Percentiles rank a stretch among this genome's conserved stretches.
Conservation (phyloP, 2,888 invertebrate species). For the Conops quadrifasciatus region DNA sequence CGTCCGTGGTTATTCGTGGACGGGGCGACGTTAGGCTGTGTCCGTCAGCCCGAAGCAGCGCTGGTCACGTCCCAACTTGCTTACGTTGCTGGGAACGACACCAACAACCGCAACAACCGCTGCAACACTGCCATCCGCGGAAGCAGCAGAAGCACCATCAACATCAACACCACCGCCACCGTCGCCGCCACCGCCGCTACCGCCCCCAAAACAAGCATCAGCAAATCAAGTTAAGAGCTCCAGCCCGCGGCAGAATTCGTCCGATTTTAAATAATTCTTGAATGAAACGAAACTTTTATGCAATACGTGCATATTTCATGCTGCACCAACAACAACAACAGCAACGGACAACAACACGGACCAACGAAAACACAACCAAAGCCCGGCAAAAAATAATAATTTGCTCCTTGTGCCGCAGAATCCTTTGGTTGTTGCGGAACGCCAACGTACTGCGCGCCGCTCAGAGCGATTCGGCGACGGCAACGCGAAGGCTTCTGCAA, state of each 20-base stretch:
- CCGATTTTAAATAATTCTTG: slow-evolving; percentile 31
- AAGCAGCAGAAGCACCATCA: slow-evolving; percentile 31
- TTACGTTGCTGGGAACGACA: slow-evolving; percentile 33
- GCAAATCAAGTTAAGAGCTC: slow-evolving; percentile 46
- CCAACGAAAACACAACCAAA: slow-evolving; percentile 22
- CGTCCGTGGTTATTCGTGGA: background rate
- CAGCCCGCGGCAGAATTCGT: slow-evolving; percentile 42
- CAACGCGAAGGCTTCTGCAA: slow-evolving; percentile 57
- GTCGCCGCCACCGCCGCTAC: slow-evolving; percentile 40
- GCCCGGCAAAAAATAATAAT: slow-evolving; percentile 20
- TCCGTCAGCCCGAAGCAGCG: slow-evolving; percentile 17
- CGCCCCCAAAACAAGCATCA: slow-evolving; percentile 42
- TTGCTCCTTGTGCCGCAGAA: slow-evolving; percentile 20
- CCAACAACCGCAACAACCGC: slow-evolving; percentile 43
- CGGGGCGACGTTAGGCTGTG: background rate
- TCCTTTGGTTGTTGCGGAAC: background rate
- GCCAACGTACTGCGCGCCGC: slow-evolving; percentile 11
- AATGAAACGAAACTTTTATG: slow-evolving; percentile 37
- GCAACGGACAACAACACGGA: slow-evolving; percentile 42
- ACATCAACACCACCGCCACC: slow-evolving; percentile 39
- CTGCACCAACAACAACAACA: slow-evolving; percentile 29
- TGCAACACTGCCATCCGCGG: slow-evolving; percentile 40
- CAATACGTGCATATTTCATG: slow-evolving; percentile 30
- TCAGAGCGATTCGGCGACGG: slow-evolving; percentile 9
- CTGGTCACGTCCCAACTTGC: slow-evolving; percentile 18